Conservation (phyloP, 2,797 vertebrate genomes). For the Malurus splendens region DNA sequence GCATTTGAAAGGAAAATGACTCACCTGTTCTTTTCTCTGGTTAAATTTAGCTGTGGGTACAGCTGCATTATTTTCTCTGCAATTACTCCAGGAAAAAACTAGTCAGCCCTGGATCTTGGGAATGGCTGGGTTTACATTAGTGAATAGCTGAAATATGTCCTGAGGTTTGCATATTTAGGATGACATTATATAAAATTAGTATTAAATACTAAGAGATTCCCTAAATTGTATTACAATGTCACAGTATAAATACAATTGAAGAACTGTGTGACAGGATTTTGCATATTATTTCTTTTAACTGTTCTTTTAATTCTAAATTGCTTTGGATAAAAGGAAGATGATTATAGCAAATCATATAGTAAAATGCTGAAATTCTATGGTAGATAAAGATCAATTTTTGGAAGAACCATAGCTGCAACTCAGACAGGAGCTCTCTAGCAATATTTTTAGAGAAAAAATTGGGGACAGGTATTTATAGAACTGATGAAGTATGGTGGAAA, state of each 20-base stretch:
- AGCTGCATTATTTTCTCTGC: neutral
- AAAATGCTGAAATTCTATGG: neutral
- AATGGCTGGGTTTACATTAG: neutral
- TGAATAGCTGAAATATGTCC: neutral
- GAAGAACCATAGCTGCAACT: neutral
- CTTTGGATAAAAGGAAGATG: neutral
- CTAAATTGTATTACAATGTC: neutral
- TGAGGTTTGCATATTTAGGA: neutral
- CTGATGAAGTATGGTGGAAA: neutral
- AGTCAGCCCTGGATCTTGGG: neutral
- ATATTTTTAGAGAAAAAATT: neutral
- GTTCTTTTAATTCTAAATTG: neutral
- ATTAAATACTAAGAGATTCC: neutral
- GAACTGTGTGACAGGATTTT: neutral
- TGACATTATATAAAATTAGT: neutral
- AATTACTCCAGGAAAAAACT: neutral
- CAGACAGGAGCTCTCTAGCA: neutral
- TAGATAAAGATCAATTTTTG: neutral
- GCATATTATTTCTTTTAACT: neutral
- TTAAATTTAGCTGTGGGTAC: conserved; percentile 30
- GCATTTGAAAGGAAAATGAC: conserved; percentile 29
- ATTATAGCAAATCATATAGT: neutral
- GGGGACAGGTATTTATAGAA: neutral
- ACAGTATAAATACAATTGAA: neutral
- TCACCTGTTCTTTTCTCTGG: conserved; percentile 29